Conservation (phyloP, 2,113 vertebrate genomes). For the Strigops habroptila region DNA sequence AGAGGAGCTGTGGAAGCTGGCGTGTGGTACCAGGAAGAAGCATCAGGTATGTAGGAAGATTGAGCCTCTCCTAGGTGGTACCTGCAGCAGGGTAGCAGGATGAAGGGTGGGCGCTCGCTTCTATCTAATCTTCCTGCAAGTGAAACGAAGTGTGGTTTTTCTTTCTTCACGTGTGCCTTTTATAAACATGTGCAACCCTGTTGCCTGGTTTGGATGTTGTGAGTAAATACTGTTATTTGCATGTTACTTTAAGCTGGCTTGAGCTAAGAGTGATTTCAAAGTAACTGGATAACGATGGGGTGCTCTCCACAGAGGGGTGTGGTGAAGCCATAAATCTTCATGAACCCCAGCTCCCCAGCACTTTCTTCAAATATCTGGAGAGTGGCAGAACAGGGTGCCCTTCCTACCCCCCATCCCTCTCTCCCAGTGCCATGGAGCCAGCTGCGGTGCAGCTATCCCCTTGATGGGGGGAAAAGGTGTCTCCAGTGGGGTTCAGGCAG, state of each 20-base stretch:
- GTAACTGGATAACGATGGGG: background rate
- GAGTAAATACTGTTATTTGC: constrained; percentile 46
- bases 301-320: background rate
- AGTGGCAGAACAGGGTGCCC: accelerated
- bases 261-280: constrained; percentile 15
- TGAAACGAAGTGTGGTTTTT: constrained; percentile 27
- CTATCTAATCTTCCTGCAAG: constrained; percentile 3
- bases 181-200: constrained; percentile 1
- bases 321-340: background rate
- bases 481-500: background rate
- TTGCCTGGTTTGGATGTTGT: constrained; percentile 32
- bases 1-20: background rate
- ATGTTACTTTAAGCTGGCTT: constrained; percentile 21
- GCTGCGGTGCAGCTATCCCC: background rate
- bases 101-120: background rate
- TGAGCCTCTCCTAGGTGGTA: background rate
- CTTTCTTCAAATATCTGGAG: background rate
- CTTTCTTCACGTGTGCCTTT: constrained; percentile 43
- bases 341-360: background rate
- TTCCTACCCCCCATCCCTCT: background rate
- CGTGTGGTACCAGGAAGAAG: background rate
- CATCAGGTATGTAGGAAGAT: background rate
- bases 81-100: background rate
- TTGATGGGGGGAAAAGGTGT: accelerated
- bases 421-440: accelerated